Evolutionary conservation across 2,888 invertebrate species (phyloP).

Genomic region (Yponomeuta sedellus): DNA sequence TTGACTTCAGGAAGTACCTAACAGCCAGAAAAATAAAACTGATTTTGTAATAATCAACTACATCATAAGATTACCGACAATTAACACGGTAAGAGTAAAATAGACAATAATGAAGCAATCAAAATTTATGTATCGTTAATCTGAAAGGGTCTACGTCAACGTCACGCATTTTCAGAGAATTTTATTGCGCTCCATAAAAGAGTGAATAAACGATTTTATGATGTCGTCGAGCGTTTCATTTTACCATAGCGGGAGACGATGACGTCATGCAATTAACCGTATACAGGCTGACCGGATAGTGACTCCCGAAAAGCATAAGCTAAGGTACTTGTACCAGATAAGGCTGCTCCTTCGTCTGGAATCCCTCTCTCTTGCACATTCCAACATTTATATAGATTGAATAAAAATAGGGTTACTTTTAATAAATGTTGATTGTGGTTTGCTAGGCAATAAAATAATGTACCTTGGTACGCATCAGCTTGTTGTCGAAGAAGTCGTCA

Average conservation of each 20-base stretch:
- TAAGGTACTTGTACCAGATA: no score
- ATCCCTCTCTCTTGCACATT: no score
- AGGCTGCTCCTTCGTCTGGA: no score
- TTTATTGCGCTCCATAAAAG: background rate
- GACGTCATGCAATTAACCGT: background rate
- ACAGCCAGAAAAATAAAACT: no score
- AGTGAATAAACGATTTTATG: background rate
- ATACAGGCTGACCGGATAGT: background rate
- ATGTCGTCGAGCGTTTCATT: background rate
- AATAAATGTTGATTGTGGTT: no score
- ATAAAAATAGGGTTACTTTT: no score
- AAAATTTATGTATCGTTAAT: slow-evolving; percentile 45
- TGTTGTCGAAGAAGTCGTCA: no score
- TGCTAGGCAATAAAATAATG: no score
- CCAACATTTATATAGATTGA: no score
- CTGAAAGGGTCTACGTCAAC: slow-evolving; percentile 28
- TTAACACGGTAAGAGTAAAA: background rate
- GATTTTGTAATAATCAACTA: background rate
- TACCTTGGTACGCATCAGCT: no score
- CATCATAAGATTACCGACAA: background rate
- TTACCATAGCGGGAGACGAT: background rate
- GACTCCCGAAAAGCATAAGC: background rate
- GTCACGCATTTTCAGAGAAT: slow-evolving; percentile 1
- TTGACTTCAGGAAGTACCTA: no score
- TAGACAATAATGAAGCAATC: slow-evolving; percentile 23